Base-by-base conservation (phyloP, 2,888 invertebrate genomes). In the Eupithecia subumbrata region DNA sequence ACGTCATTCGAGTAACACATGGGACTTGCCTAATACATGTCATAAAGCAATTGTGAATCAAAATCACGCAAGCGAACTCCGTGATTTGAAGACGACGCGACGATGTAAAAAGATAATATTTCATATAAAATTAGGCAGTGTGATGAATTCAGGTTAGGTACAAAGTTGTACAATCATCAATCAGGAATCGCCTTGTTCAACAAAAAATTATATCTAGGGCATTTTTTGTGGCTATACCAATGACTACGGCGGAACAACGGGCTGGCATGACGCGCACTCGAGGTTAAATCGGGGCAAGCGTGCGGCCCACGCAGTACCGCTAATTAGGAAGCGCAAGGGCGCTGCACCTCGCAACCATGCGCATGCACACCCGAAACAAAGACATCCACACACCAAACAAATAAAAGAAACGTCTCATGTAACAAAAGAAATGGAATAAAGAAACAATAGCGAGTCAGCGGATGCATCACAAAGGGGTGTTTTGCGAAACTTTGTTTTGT, bases 251-350 rank as follows among this genome's bases (percentile, higher is more conserved):
- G 52, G 68, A 81, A 84, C 81, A 68, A 85, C 83, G 82, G 85
- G 77, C 79, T 81, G 84, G 84, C 89, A 89, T 91, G 90, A 91
- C 90, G 91, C 83, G 83, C 30, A 73, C 45, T 74, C 80, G 89
- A 91, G 89, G 91, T 91, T 91, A 92, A 91, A 92, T 90, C 91
- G 86, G 90, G 88, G 86, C 89, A 87, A 80, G 82, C 90, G 82
- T 85, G 82, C 80, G 75, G 86, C 90, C 91, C 89, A 91, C 91
- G 89, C 88, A 86, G 85, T 83, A 83, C 84, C 90, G 88, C 91
- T 94, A 93, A 94, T 93, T 94, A 93, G 92, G 91, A 92, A 91
- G 90, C 90, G 92, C 92, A 92, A 90, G 91, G 89, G 91, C 92
- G 90, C 89, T 91, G 92, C 92, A 91, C 89, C 87, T 86, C 84